Conservation (phyloP, 37 sponge, comb jelly and placozoan genomes). For the Halichondria panicea region DNA sequence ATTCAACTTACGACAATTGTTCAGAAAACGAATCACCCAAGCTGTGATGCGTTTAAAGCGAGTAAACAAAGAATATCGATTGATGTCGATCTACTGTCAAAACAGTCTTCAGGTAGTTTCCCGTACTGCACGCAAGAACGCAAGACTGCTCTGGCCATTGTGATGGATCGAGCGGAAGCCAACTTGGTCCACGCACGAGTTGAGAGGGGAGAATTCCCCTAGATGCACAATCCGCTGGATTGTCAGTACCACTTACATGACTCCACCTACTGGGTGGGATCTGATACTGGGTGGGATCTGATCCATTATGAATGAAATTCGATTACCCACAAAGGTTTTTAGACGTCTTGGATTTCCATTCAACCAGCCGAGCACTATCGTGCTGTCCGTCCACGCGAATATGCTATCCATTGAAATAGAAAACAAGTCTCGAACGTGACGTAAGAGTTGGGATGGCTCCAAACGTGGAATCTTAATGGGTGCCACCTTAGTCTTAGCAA, state of each 20-base stretch:
- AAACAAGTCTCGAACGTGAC: neutral
- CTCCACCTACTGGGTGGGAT: constrained; percentile 2
- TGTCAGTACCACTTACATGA: constrained; percentile 13
- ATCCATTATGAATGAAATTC: constrained; percentile 16
- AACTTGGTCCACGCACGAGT: neutral
- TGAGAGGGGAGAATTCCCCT: no score
- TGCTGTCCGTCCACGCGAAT: no score
- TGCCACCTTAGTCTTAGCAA: no score
- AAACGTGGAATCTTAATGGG: constrained; percentile 22
- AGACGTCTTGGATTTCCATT: neutral
- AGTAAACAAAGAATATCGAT: constrained; percentile 11
- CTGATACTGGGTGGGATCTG: neutral
- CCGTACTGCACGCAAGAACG: no score
- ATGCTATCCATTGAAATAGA: neutral
- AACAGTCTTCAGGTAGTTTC: no score
- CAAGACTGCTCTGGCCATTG: constrained; percentile 14
- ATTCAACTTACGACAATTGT: constrained; percentile 9
- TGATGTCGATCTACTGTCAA: constrained; percentile 6
- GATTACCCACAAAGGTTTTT: constrained; percentile 26
- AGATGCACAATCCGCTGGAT: constrained; percentile 21
- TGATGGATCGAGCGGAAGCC: constrained; percentile 9
- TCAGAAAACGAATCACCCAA: constrained; percentile 10
- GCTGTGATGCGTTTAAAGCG: constrained; percentile 13
- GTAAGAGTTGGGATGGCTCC: constrained; percentile 16
- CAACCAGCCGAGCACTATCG: constrained; percentile 34